These are phyloP conservation scores for Sciaenops ocellatus DNA, from an alignment of 2,797 vertebrate species.

Conservation along the genomic window DNA sequence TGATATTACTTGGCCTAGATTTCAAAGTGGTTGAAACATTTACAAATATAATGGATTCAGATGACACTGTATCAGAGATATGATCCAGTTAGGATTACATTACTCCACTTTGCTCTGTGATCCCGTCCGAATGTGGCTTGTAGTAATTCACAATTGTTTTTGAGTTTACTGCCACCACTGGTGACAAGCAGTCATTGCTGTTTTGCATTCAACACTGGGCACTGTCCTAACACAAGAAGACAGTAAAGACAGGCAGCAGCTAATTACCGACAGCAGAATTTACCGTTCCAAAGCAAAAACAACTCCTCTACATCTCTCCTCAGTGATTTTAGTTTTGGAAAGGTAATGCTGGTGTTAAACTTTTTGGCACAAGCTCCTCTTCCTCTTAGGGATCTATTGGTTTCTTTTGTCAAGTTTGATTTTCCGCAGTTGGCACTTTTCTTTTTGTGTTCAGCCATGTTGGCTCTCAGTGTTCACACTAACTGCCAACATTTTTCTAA, in stretches of 20 bases:
- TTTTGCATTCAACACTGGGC: background rate
- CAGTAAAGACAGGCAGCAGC: background rate
- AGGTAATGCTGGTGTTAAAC: slow-evolving; percentile 9
- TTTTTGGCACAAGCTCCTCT: slow-evolving; percentile 11
- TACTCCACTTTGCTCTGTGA: too few relatives aligned
- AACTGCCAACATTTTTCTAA: slow-evolving; percentile 31
- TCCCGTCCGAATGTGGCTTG: background rate
- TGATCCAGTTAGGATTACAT: too few relatives aligned
- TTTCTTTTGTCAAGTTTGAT: slow-evolving; percentile 12
- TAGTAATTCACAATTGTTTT: background rate
- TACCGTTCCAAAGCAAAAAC: background rate
- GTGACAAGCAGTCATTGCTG: background rate
- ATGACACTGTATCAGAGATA: too few relatives aligned
- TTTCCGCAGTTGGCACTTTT: slow-evolving; percentile 34
- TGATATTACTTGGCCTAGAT: too few relatives aligned
- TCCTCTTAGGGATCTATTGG: background rate
- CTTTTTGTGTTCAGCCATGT: slow-evolving; percentile 10
- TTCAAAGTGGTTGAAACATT: too few relatives aligned
- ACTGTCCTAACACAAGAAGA: background rate
- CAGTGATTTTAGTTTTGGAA: background rate
- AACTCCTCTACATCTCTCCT: background rate
- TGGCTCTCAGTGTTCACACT: slow-evolving; percentile 8
- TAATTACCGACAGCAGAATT: background rate
- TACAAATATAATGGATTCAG: too few relatives aligned
- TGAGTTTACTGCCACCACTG: background rate